Evolutionary conservation across 2,888 invertebrate species (phyloP).

Genomic region (Coremacera marginata): DNA sequence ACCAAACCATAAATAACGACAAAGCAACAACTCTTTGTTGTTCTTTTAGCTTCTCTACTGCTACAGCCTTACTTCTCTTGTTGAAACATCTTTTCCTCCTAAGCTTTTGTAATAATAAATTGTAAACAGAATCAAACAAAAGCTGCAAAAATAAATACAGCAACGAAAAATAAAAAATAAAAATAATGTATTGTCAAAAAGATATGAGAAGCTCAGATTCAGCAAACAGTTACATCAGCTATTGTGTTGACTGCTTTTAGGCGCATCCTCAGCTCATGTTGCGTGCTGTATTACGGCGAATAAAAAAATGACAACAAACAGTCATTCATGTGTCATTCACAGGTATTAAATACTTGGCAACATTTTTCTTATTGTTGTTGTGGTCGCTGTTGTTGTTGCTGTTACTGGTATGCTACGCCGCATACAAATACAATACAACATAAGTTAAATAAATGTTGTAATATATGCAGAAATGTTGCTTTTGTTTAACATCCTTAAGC

Average conservation of each 20-base stretch:
- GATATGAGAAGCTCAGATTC: background rate
- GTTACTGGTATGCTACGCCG: slow-evolving; percentile 24
- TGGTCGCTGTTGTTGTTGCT: slow-evolving; percentile 39
- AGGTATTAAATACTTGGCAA: slow-evolving; percentile 61
- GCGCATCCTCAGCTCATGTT: background rate
- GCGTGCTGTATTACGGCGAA: background rate
- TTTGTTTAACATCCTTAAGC: background rate
- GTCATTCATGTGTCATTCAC: slow-evolving; percentile 62
- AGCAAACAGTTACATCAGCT: background rate
- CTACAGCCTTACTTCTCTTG: background rate
- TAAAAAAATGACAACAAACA: background rate
- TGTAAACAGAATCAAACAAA: slow-evolving; percentile 15
- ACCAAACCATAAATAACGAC: too few species aligned
- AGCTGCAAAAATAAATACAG: background rate
- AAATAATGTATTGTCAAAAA: too few species aligned
- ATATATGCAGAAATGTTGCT: slow-evolving; percentile 11
- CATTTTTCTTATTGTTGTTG: slow-evolving; percentile 42
- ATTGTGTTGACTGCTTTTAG: background rate
- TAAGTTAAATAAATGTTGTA: slow-evolving; percentile 33
- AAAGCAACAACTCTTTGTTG: background rate
- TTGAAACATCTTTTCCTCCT: background rate
- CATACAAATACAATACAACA: slow-evolving; percentile 45
- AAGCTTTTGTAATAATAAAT: slow-evolving; percentile 12
- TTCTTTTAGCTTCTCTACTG: background rate
- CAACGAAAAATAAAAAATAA: background rate